Evolutionary conservation across 1,140 invertebrate species (phyloP), one percentile per base, ranked within the genome.

Genomic region (Drosophila oshimai): DNA sequence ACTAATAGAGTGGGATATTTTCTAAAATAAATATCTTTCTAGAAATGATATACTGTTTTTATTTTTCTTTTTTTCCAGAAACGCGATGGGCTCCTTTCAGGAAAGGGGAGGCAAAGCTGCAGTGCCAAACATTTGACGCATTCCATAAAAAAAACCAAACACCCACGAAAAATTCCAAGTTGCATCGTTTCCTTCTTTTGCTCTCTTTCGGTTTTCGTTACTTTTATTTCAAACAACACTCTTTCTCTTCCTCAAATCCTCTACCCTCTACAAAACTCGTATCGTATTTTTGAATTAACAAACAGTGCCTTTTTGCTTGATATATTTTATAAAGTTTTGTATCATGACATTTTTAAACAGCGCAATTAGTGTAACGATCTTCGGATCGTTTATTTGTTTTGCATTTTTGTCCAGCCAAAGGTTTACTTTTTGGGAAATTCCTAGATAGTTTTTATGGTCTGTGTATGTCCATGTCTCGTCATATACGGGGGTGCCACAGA

Each of bases 161-260:
- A 44, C 54, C 45, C 20, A 72, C 67, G 18, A 20, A 10, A 29
- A 58, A 51, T 26, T 41, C 15, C 2, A 58, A 55, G 33, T 28
- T 24, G 22, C 2, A 55, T 10, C 3, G 5, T 29, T 17, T 33
- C 2, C 12, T 61, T 55, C 55, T 42, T 69, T n/a, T n/a, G n/a
- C 33, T 54, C 49, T 75, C 65, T 57, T 42, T 80, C 69, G 47
- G 72, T 77, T 67, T 81, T 73, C 28, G 53, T 33, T 39, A 44
- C 51, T 41, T 80, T 83, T 68, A 57, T 61, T 83, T 74, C 26
- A 74, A 83, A 76, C 60, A 72, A 80, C 74, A 39, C 55, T 49
- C 28, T 6, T 46, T 29, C 22, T 20, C 7, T 13, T 17, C 22
- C 6, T 18, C 18, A 29, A 13, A 18, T 47, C 29, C 45, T 57